Conservation (phyloP, 2,113 vertebrate species). For the Dromiciops gliroides region DNA sequence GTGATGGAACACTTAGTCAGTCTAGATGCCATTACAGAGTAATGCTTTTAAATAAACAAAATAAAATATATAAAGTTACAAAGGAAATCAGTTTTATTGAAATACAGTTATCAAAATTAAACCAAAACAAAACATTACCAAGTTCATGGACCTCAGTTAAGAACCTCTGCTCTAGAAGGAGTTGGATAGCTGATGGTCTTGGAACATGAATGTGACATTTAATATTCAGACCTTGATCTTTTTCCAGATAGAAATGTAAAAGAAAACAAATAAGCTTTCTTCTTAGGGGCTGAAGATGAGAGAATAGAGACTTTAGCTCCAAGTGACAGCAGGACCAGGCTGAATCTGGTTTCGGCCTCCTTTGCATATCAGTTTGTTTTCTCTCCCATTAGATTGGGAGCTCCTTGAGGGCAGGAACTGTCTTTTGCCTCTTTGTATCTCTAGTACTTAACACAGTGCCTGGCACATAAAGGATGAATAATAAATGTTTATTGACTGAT, state of each 20-base stretch:
- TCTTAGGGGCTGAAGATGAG: neutral
- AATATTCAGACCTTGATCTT: neutral
- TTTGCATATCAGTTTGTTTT: neutral
- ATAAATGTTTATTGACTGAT: neutral
- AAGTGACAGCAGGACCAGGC: too few species aligned
- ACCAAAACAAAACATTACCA: too few species aligned
- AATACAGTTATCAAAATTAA: neutral
- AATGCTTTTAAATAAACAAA: neutral
- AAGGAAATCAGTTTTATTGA: neutral
- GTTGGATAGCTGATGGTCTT: neutral
- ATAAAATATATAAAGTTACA: neutral
- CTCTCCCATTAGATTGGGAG: neutral
- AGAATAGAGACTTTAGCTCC: too few species aligned
- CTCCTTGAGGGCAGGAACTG: neutral
- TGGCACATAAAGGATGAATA: neutral
- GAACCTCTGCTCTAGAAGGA: neutral
- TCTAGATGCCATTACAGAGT: neutral
- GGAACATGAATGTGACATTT: neutral
- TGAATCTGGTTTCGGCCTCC: too few species aligned
- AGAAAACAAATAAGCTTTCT: neutral
- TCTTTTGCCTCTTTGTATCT: neutral
- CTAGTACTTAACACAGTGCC: neutral
- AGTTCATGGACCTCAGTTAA: neutral
- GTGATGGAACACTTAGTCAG: too few species aligned
- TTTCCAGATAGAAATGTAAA: neutral